phyloP scores from a whole-genome alignment of 2,888 invertebrate genomes.

The Cantharis rufa region DNA sequence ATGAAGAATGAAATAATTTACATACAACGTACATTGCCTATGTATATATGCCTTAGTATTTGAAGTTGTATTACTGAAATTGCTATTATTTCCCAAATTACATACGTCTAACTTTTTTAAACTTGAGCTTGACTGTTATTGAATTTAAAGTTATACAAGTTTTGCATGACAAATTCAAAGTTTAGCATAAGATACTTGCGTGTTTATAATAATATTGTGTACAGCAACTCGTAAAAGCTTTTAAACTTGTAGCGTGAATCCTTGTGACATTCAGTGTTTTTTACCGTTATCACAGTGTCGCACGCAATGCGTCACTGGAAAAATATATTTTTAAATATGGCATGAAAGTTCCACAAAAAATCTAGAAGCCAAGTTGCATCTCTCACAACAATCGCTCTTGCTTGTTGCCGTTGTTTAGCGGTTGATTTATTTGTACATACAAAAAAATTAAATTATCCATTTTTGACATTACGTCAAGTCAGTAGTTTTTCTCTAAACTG shows the following conservation, averaged over 20 bases:
- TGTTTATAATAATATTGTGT: conserved; percentile 3
- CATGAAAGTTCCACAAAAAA: not conserved
- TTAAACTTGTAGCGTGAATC: conserved; percentile 24
- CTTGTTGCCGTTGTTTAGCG: too few species aligned
- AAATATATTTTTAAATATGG: not conserved
- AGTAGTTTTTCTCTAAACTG: too few species aligned
- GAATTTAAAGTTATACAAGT: not conserved
- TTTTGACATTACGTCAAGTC: too few species aligned
- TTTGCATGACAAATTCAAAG: not conserved
- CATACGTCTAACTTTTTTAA: not conserved
- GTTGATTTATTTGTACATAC: too few species aligned
- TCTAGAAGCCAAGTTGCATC: not conserved
- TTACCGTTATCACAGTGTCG: conserved; percentile 19
- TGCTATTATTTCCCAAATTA: not conserved
- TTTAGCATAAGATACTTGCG: conserved; percentile 1
- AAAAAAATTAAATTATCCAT: too few species aligned
- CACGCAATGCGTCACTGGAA: conserved; percentile 20
- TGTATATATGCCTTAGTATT: not conserved
- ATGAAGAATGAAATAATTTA: not conserved
- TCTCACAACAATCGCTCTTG: not conserved
- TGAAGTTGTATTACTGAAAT: not conserved
- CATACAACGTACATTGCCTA: not conserved
- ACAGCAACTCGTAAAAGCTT: conserved; percentile 16
- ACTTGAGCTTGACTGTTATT: not conserved
- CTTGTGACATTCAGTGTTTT: conserved; percentile 21